These are phyloP conservation scores for Thera britannica DNA, from an alignment of 2,888 invertebrate species.

Conservation along the genomic window DNA sequence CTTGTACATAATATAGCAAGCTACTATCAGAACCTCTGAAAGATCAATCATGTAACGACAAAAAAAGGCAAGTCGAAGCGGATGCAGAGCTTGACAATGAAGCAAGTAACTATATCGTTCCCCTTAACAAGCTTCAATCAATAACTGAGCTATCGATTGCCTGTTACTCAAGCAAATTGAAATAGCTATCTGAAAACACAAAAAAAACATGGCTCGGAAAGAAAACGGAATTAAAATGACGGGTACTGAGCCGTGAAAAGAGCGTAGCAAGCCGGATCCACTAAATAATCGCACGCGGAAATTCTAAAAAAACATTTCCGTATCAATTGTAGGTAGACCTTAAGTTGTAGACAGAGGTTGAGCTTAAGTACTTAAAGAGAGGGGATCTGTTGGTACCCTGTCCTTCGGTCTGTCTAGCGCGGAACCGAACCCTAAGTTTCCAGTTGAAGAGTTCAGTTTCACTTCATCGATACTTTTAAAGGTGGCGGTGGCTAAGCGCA, in stretches of 20 bases:
- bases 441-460: neutral
- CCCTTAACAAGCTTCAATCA: constrained; percentile 15
- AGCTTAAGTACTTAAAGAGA: too few relatives aligned
- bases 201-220: constrained; percentile 22
- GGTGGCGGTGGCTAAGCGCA: neutral
- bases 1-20: neutral
- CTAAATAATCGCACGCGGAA: constrained; percentile 54
- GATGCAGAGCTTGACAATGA: constrained; percentile 17
- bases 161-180: constrained; percentile 42
- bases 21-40: neutral
- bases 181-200: constrained; percentile 35
- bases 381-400: too few relatives aligned
- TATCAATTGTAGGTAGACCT: neutral
- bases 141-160: constrained; percentile 36
- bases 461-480: too few relatives aligned
- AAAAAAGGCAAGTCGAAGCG: constrained; percentile 16
- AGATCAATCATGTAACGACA: constrained; percentile 19
- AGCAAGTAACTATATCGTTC: constrained; percentile 6
- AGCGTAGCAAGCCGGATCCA: constrained; percentile 66
- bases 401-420: neutral
- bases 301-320: neutral
- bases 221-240: constrained; percentile 65
- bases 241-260: constrained; percentile 74
- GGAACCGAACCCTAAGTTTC: neutral
- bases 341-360: too few relatives aligned